Evolutionary conservation across 2,113 vertebrate species (phyloP).

Genomic region (Lasiurus cinereus): DNA sequence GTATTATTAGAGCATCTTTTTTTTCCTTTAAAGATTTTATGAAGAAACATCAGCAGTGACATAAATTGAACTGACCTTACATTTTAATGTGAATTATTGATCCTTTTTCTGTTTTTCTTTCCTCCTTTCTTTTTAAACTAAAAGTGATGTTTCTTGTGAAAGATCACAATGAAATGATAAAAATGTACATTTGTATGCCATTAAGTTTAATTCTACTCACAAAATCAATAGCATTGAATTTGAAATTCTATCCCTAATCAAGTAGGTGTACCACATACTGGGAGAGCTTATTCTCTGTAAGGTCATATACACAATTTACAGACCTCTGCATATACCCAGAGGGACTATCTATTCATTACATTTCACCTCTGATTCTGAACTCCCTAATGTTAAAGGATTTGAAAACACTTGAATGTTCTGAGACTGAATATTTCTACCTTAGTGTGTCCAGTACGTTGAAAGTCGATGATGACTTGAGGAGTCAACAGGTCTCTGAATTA

Average conservation of each 20-base stretch:
- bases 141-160: conserved; percentile 64
- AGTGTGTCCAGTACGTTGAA: conserved; percentile 27
- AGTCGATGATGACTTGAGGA: conserved; percentile 29
- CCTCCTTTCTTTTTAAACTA: conserved; percentile 41
- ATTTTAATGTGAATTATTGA: conserved; percentile 63
- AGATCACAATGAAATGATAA: conserved; percentile 83
- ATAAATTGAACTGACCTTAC: conserved; percentile 46
- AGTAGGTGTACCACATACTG: not conserved
- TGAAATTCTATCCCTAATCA: conserved; percentile 82
- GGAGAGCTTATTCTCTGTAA: conserved; percentile 51
- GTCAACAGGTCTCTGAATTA: conserved; percentile 53
- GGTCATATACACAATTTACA: conserved; percentile 41
- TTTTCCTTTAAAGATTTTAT: not conserved
- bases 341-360: conserved; percentile 36
- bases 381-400: conserved; percentile 60
- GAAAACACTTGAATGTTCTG: conserved; percentile 54
- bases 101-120: conserved; percentile 54
- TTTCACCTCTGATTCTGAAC: conserved; percentile 40
- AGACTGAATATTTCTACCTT: conserved; percentile 59
- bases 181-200: conserved; percentile 74
- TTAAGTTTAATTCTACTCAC: conserved; percentile 75
- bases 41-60: not conserved
- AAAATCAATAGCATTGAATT: conserved; percentile 77
- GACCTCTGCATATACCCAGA: not conserved
- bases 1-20: not conserved